Evolutionary conservation across 1,140 invertebrate genomes (phyloP).

Genomic region (Drosophila aff.): DNA sequence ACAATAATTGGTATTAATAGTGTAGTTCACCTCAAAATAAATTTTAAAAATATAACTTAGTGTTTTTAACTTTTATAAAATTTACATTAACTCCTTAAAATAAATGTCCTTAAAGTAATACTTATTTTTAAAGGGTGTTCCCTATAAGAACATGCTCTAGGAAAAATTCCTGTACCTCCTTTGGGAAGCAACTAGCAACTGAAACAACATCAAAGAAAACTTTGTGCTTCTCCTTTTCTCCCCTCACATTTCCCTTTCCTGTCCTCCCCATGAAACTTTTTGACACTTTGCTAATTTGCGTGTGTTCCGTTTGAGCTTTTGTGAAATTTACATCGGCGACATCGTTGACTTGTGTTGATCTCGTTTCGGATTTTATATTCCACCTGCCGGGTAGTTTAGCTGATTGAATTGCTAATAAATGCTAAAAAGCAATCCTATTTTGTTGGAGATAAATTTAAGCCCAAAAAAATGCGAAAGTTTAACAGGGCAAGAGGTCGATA

Average conservation of each 20-base stretch:
- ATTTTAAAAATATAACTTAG: no score
- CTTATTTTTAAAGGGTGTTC: background rate
- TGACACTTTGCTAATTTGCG: constrained; percentile 50
- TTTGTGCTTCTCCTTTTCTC: constrained; percentile 1
- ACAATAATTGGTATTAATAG: no score
- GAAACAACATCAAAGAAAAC: constrained; percentile 34
- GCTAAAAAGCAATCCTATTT: constrained; percentile 12
- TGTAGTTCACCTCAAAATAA: no score
- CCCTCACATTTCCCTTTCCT: constrained; percentile 10
- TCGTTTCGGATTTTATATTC: constrained; percentile 14
- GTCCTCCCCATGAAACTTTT: constrained; percentile 18
- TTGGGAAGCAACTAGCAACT: constrained; percentile 11
- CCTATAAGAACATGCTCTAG: background rate
- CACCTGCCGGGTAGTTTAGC: constrained; percentile 27
- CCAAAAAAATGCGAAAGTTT: background rate
- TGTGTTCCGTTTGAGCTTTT: constrained; percentile 39
- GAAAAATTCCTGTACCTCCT: background rate
- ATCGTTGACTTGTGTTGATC: constrained; percentile 39
- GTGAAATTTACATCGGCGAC: constrained; percentile 40
- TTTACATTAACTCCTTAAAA: background rate
- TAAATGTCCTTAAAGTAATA: background rate
- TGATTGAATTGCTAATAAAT: constrained; percentile 48
- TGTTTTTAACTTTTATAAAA: no score
- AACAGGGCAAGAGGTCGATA: background rate
- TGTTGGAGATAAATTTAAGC: background rate